A percentile compares a stretch with the other conserved stretches of the same genome.
These are phyloP conservation scores for Pangasius macronema DNA, from an alignment of 2,797 vertebrate species.

Conservation along the genomic window DNA sequence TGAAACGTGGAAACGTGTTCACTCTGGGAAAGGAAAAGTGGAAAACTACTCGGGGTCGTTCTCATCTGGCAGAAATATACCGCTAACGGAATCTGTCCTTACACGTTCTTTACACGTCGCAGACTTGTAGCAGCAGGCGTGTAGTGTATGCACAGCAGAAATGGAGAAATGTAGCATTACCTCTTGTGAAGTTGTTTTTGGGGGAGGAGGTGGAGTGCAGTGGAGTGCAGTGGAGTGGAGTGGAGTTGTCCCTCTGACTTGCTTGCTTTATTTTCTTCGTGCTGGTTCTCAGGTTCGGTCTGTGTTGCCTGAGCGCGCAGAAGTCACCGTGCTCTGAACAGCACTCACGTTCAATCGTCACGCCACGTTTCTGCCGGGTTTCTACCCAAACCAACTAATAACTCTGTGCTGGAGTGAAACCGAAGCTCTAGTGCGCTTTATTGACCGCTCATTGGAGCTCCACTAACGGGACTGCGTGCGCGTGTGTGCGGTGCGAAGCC, in stretches of 20 bases:
- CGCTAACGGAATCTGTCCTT: neutral
- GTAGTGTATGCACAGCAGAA: neutral
- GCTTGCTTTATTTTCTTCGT: neutral
- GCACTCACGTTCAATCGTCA: neutral
- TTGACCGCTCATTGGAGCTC: slow-evolving; percentile 13
- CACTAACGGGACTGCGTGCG: neutral
- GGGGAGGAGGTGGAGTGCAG: neutral
- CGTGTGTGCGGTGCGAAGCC: neutral
- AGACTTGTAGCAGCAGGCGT: neutral
- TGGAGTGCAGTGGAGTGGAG: neutral
- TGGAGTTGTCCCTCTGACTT: neutral
- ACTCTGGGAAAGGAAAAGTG: neutral
- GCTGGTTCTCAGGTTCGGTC: neutral
- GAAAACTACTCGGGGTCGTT: neutral
- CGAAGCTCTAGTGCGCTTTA: neutral
- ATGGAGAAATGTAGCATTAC: neutral
- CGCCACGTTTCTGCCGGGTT: slow-evolving; percentile 26
- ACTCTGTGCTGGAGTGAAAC: neutral
- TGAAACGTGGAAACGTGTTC: neutral
- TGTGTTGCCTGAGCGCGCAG: neutral
- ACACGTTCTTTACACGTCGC: neutral
- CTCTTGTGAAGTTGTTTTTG: neutral
- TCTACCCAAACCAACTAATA: neutral
- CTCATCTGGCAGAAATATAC: neutral
- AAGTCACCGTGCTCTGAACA: neutral